Evolutionary conservation across 2,797 vertebrate species (phyloP).

Genomic region (Adrianichthys oophorus): DNA sequence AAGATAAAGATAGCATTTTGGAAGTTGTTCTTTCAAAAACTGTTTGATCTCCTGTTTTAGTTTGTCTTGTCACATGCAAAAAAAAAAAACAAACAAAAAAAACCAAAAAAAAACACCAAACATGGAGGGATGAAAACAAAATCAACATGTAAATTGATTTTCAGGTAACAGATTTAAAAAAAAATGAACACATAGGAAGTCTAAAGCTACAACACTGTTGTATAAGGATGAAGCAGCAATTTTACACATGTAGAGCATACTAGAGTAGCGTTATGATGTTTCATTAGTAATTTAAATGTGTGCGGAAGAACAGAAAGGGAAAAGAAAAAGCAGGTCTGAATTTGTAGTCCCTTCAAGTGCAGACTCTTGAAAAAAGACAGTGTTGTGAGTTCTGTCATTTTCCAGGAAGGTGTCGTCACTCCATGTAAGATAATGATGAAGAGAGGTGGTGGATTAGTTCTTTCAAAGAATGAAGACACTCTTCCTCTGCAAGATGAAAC

Average conservation of each 20-base stretch:
- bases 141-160: no score
- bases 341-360: not conserved
- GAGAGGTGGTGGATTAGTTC: slow-evolving; percentile 46
- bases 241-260: not conserved
- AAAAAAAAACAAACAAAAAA: no score
- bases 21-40: no score
- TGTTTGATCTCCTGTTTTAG: no score
- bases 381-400: slow-evolving; percentile 43
- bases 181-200: no score
- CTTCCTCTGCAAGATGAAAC: slow-evolving; percentile 57
- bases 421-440: slow-evolving; percentile 50
- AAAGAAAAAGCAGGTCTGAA: not conserved
- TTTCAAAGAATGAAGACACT: slow-evolving; percentile 53
- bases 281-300: not conserved
- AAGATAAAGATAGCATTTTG: no score
- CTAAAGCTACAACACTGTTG: no score
- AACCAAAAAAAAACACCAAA: no score
- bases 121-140: no score
- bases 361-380: slow-evolving; percentile 3
- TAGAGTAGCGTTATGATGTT: not conserved
- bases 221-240: no score
- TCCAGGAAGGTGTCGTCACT: slow-evolving; percentile 34
- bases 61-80: no score
- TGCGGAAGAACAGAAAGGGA: not conserved
- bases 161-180: no score